Conservation (phyloP, 2,888 invertebrate species). For the Tridacna crocea region DNA sequence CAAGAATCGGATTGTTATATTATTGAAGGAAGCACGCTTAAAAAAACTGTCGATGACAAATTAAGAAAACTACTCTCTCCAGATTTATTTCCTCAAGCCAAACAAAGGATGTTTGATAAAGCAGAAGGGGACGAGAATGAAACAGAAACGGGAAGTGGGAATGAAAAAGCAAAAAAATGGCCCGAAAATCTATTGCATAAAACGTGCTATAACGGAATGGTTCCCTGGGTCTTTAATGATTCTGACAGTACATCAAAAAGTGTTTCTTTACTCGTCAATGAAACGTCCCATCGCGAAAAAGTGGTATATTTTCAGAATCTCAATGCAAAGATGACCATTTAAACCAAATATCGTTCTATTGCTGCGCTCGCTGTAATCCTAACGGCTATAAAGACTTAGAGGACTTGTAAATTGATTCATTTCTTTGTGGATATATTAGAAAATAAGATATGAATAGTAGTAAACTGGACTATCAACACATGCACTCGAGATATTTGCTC, state of each 20-base stretch:
- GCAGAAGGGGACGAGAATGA: not conserved
- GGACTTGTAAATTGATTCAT: slow-evolving; percentile 3
- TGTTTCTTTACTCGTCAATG: no score
- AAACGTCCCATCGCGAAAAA: not conserved
- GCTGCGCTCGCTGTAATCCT: no score
- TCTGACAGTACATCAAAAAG: not conserved
- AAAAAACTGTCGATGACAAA: no score
- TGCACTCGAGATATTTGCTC: not conserved
- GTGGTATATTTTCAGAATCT: not conserved
- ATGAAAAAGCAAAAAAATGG: not conserved
- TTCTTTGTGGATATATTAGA: not conserved
- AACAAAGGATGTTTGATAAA: no score
- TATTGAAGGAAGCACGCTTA: no score
- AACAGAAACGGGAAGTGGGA: not conserved
- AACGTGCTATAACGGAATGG: not conserved
- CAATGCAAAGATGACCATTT: not conserved
- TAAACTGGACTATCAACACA: not conserved
- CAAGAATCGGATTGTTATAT: no score
- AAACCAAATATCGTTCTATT: not conserved
- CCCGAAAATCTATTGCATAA: not conserved
- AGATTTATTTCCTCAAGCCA: no score
- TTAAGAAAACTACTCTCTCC: no score
- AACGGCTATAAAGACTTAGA: slow-evolving; percentile 6
- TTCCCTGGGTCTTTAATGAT: not conserved
- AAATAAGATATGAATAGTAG: not conserved